Conservation (phyloP, 1,140 invertebrate genomes). For the Caenorhabditis briggsae region DNA sequence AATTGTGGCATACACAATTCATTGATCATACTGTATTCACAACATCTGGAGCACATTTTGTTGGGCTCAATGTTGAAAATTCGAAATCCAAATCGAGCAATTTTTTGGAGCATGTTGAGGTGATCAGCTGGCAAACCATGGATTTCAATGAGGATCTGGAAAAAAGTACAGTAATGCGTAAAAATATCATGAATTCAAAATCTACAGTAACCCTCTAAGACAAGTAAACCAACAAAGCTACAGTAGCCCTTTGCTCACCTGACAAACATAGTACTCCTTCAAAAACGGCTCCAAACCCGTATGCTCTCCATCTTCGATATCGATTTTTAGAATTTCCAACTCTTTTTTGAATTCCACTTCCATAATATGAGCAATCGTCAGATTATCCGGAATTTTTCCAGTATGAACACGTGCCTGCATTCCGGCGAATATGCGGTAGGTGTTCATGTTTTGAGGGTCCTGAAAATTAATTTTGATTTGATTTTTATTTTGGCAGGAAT, state of each 20-base stretch:
- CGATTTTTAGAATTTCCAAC: background rate
- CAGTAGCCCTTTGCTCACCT: background rate
- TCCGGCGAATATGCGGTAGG: background rate
- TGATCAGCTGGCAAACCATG: slow-evolving; percentile 11
- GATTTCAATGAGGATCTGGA: slow-evolving; percentile 34
- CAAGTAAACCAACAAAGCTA: too few species aligned
- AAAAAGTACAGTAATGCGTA: background rate
- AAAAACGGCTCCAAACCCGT: slow-evolving; percentile 5
- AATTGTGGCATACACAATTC: slow-evolving; percentile 24
- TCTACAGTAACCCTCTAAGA: too few species aligned
- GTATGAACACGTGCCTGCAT: background rate
- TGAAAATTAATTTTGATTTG: background rate
- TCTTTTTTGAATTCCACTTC: background rate
- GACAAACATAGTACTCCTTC: slow-evolving; percentile 25
- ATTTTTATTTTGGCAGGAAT: too few species aligned
- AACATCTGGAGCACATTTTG: background rate
- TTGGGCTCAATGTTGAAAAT: slow-evolving; percentile 31
- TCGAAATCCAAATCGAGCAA: slow-evolving; percentile 25
- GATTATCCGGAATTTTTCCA: slow-evolving; percentile 45
- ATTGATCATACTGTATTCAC: slow-evolving; percentile 33
- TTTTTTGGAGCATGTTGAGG: slow-evolving; percentile 28
- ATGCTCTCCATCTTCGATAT: slow-evolving; percentile 47
- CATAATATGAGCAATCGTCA: slow-evolving; percentile 45
- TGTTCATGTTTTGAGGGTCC: slow-evolving; percentile 31
- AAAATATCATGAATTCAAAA: too few species aligned